Evolutionary conservation across 2,888 invertebrate species (phyloP).

Genomic region (Anorthoa munda): DNA sequence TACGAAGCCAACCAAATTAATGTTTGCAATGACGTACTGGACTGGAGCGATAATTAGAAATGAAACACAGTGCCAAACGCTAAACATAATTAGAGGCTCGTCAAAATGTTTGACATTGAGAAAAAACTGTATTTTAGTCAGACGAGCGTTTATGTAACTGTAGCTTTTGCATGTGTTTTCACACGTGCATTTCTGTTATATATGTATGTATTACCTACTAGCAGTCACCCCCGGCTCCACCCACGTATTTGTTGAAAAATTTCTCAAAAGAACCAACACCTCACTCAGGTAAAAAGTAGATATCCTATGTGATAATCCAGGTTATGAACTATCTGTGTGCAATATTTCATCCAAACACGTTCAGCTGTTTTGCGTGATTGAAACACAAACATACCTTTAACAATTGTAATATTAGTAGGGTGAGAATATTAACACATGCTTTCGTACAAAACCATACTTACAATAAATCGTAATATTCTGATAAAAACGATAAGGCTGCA

Average conservation of each 20-base stretch:
- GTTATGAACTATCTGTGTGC: too few relatives aligned
- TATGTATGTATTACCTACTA: too few relatives aligned
- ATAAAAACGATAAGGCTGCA: not conserved
- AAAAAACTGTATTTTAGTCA: slow-evolving; percentile 14
- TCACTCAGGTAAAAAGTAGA: too few relatives aligned
- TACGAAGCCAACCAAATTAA: slow-evolving; percentile 48
- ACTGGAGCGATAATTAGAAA: slow-evolving; percentile 63
- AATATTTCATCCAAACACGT: too few relatives aligned
- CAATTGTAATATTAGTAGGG: too few relatives aligned
- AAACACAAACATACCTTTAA: too few relatives aligned
- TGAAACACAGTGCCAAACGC: slow-evolving; percentile 62
- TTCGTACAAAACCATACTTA: not conserved
- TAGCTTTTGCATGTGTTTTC: not conserved
- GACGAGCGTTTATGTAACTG: slow-evolving; percentile 8
- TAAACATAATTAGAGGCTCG: slow-evolving; percentile 50
- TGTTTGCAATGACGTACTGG: slow-evolving; percentile 47
- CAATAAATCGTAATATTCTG: not conserved
- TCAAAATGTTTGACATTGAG: slow-evolving; percentile 58
- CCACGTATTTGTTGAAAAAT: too few relatives aligned
- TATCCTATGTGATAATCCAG: too few relatives aligned
- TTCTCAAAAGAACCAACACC: too few relatives aligned
- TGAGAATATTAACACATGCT: too few relatives aligned
- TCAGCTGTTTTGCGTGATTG: too few relatives aligned
- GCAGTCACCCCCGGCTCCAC: too few relatives aligned
- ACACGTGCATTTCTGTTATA: not conserved